Evolutionary conservation across 2,113 vertebrate species (phyloP).

Genomic region (Clarias batrachus): DNA sequence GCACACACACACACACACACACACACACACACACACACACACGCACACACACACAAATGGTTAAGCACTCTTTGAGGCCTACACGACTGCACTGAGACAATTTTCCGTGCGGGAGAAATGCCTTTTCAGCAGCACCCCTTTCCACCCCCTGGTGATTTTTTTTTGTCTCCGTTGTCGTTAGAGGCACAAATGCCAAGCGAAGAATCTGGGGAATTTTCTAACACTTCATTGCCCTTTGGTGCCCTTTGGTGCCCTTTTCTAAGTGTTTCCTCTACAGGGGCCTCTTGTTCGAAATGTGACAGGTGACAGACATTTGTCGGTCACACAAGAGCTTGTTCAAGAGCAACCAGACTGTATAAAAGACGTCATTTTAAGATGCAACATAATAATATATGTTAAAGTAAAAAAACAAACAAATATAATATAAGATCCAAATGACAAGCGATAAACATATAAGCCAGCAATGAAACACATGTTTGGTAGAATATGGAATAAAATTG

Average conservation of each 20-base stretch:
- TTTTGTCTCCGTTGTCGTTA: conserved; percentile 72
- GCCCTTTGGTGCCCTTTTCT: conserved; percentile 27
- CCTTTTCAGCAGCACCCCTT: conserved; percentile 59
- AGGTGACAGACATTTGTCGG: conserved; percentile 25
- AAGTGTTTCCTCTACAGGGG: conserved; percentile 15
- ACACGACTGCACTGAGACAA: conserved; percentile 52
- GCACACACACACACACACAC: conserved; percentile 18
- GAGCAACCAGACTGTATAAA: neutral
- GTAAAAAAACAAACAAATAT: neutral
- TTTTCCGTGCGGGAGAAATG: conserved; percentile 53
- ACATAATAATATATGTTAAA: neutral
- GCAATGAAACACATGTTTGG: neutral
- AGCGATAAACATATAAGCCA: neutral
- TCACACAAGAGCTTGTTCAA: conserved; percentile 2
- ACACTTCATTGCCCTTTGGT: conserved; percentile 40
- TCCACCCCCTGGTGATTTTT: conserved; percentile 40
- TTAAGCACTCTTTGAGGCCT: conserved; percentile 37
- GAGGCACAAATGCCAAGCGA: conserved; percentile 54
- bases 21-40: neutral
- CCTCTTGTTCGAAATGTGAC: conserved; percentile 9
- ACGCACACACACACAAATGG: neutral
- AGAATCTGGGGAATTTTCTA: conserved; percentile 70
- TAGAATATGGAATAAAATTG: neutral
- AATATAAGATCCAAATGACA: neutral
- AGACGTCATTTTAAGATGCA: neutral